Evolutionary conservation across 2,888 invertebrate species (phyloP).

Genomic region (Parnassius mnemosyne): DNA sequence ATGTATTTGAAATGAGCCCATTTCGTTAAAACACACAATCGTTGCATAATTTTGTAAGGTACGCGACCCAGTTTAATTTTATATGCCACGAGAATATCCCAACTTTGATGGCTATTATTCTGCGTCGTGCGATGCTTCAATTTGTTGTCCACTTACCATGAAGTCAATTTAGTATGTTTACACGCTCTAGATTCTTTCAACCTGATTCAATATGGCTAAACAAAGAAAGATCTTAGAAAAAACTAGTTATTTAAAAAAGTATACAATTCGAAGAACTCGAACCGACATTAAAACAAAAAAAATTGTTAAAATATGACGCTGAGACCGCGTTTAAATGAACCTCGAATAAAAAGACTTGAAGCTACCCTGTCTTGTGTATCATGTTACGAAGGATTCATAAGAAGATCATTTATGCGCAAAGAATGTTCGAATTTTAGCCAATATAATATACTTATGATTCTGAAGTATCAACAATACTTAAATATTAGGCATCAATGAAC

Average conservation of each 20-base stretch:
- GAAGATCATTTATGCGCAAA: background rate
- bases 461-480: background rate
- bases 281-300: background rate
- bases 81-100: conserved; percentile 23
- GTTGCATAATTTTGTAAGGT: conserved; percentile 22
- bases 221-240: background rate
- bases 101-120: conserved; percentile 23
- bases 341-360: conserved; percentile 9
- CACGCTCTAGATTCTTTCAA: conserved; percentile 9
- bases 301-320: background rate
- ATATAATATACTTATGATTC: too few relatives aligned
- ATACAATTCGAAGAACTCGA: background rate
- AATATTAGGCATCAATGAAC: conserved; percentile 7
- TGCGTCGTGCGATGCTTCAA: conserved; percentile 8
- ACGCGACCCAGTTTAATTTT: conserved; percentile 23
- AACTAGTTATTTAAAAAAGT: background rate
- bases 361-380: conserved; percentile 16
- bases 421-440: background rate
- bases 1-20: conserved; percentile 28
- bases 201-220: background rate
- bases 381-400: conserved; percentile 6
- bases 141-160: conserved; percentile 4
- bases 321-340: conserved; percentile 7
- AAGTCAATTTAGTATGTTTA: conserved; percentile 16
- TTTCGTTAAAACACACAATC: conserved; percentile 20